Evolutionary conservation across 2,113 vertebrate species (phyloP).

Genomic region (Naja naja): DNA sequence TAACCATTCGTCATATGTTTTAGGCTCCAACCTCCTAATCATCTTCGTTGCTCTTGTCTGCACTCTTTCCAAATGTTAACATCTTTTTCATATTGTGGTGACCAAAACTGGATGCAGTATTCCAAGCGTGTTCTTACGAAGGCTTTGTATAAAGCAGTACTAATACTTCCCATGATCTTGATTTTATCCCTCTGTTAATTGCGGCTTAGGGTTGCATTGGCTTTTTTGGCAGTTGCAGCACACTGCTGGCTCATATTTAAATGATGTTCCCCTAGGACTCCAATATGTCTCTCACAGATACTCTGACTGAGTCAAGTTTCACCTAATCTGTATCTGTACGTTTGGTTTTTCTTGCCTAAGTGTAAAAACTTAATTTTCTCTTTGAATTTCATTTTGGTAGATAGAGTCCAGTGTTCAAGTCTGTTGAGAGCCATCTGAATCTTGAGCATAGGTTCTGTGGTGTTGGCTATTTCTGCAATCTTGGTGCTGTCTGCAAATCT

Average conservation of each 20-base stretch:
- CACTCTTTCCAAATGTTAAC: not conserved
- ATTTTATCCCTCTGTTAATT: not conserved
- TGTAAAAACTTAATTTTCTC: not conserved
- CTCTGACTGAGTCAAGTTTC: not conserved
- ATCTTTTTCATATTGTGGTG: not conserved
- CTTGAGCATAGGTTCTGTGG: not conserved
- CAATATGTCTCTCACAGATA: not conserved
- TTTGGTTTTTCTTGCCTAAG: not conserved
- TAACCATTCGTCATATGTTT: not conserved
- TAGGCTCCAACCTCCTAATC: not conserved
- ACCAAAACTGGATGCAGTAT: not conserved
- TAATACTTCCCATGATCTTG: not conserved
- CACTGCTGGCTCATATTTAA: not conserved
- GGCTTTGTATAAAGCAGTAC: not conserved
- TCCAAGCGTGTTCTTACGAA: not conserved
- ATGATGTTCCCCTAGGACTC: not conserved
- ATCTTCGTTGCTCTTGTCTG: not conserved
- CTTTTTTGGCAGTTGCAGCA: not conserved
- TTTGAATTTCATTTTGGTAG: not conserved
- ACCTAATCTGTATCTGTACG: not conserved
- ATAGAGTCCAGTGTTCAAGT: not conserved
- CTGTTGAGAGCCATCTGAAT: not conserved
- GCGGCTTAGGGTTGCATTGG: no score
- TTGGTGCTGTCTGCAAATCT: not conserved
- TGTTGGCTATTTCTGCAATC: not conserved